These are phyloP conservation scores for Halictus quadricinctus DNA, from an alignment of 2,888 invertebrate genomes.

Conservation along the genomic window DNA sequence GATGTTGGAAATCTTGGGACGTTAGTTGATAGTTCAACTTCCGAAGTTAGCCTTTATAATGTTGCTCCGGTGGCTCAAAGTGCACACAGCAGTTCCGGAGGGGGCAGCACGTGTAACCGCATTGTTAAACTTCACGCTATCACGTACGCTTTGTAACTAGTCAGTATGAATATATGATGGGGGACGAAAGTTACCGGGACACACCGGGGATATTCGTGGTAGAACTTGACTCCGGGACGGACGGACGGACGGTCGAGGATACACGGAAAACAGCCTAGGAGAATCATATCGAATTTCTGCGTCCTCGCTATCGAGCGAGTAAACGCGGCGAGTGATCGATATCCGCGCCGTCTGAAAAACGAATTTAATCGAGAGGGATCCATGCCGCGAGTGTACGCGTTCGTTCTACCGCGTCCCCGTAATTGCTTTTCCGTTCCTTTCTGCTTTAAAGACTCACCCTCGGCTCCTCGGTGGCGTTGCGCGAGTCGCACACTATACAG, in stretches of 20 bases:
- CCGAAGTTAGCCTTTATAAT: slow-evolving; percentile 43
- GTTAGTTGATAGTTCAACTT: slow-evolving; percentile 19
- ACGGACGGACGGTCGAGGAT: neutral
- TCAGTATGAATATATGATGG: slow-evolving; percentile 40
- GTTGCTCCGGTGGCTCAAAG: slow-evolving; percentile 45
- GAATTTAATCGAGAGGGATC: slow-evolving; percentile 37
- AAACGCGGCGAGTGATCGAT: slow-evolving; percentile 6
- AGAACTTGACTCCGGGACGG: slow-evolving; percentile 34
- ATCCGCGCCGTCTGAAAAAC: slow-evolving; percentile 5
- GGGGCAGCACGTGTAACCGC: slow-evolving; percentile 56
- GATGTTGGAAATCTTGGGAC: slow-evolving; percentile 45
- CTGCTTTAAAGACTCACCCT: slow-evolving; percentile 49
- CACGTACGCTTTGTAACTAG: slow-evolving; percentile 34
- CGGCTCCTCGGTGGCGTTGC: slow-evolving; percentile 46
- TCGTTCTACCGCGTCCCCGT: slow-evolving; percentile 31
- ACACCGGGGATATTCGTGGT: slow-evolving; percentile 31
- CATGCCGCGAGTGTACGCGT: slow-evolving; percentile 16
- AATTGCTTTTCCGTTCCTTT: slow-evolving; percentile 51
- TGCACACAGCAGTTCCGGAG: slow-evolving; percentile 35
- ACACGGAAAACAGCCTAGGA: neutral
- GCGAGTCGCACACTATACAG: neutral
- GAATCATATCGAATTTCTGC: neutral
- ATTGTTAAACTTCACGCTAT: slow-evolving; percentile 59
- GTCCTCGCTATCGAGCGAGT: neutral
- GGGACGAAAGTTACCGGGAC: slow-evolving; percentile 35